These are phyloP conservation scores for Lepidothrix coronata DNA, from an alignment of 2,113 vertebrate species.

Conservation along the genomic window DNA sequence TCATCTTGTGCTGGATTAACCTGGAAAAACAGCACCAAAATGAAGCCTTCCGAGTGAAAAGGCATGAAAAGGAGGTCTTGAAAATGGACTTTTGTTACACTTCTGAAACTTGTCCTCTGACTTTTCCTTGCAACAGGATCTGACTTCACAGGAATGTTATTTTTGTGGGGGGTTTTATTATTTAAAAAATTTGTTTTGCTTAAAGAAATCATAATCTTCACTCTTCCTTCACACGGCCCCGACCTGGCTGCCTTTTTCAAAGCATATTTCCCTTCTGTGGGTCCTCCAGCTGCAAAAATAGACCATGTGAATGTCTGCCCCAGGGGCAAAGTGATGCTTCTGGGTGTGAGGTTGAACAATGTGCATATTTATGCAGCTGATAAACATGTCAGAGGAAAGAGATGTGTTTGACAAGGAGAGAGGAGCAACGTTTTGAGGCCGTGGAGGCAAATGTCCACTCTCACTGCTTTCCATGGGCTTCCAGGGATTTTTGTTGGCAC, in stretches of 20 bases:
- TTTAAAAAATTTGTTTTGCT: not conserved
- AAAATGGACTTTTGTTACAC: not conserved
- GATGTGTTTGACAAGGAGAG: not conserved
- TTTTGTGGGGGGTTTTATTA: accelerated
- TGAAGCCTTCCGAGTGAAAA: not conserved
- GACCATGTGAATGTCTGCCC: not conserved
- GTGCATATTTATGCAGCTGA: not conserved
- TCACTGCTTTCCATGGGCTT: not conserved
- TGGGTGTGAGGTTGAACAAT: not conserved
- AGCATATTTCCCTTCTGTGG: not conserved
- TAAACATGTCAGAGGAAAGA: not conserved
- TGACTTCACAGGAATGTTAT: not conserved
- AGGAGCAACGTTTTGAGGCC: not conserved
- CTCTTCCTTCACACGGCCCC: not conserved
- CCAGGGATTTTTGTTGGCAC: not conserved
- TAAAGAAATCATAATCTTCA: not conserved
- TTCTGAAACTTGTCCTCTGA: not conserved
- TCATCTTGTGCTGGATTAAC: not conserved
- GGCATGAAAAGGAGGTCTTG: not conserved
- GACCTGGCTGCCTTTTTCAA: not conserved
- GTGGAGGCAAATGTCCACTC: not conserved
- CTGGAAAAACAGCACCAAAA: not conserved
- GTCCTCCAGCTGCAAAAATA: conserved; percentile 47
- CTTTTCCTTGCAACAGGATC: not conserved
- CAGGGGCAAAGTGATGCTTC: not conserved